phyloP scores from a whole-genome alignment of 2,797 vertebrate species.

The Betta splendens region DNA sequence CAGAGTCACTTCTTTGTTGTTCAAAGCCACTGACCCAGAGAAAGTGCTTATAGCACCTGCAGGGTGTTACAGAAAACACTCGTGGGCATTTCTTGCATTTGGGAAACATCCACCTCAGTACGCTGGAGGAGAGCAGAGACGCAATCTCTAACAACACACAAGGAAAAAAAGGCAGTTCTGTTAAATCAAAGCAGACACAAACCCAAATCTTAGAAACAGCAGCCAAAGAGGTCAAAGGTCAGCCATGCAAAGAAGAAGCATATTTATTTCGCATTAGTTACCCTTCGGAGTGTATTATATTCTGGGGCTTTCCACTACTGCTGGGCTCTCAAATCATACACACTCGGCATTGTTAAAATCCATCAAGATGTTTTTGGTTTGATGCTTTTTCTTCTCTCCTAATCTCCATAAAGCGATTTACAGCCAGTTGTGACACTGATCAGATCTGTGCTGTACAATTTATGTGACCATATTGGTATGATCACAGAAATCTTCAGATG shows the following conservation, averaged over 20 bases:
- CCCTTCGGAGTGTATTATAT: constrained; percentile 23
- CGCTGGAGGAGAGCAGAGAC: too few relatives aligned
- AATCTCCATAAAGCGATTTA: constrained; percentile 17
- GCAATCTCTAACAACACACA: not conserved
- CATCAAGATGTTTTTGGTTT: constrained; percentile 56
- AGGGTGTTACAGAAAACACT: constrained; percentile 16
- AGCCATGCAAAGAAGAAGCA: constrained; percentile 18
- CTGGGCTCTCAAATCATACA: constrained; percentile 41
- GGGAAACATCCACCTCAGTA: not conserved
- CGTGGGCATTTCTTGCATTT: constrained; percentile 4
- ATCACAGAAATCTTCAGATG: constrained; percentile 40
- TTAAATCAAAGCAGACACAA: not conserved
- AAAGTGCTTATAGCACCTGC: constrained; percentile 3
- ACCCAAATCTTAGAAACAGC: constrained; percentile 7
- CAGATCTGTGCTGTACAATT: constrained; percentile 12
- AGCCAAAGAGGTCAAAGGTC: constrained; percentile 7
- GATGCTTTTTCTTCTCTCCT: not conserved
- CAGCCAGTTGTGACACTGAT: constrained; percentile 12
- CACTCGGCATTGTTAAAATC: constrained; percentile 44
- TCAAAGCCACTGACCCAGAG: constrained; percentile 22
- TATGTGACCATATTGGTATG: constrained; percentile 13
- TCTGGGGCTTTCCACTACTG: constrained; percentile 55
- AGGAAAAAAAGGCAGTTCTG: not conserved
- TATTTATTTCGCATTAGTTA: constrained; percentile 25
- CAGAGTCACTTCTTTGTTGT: constrained; percentile 12